Evolutionary conservation across 2,113 vertebrate genomes (phyloP).

Genomic region (Nibea albiflora): DNA sequence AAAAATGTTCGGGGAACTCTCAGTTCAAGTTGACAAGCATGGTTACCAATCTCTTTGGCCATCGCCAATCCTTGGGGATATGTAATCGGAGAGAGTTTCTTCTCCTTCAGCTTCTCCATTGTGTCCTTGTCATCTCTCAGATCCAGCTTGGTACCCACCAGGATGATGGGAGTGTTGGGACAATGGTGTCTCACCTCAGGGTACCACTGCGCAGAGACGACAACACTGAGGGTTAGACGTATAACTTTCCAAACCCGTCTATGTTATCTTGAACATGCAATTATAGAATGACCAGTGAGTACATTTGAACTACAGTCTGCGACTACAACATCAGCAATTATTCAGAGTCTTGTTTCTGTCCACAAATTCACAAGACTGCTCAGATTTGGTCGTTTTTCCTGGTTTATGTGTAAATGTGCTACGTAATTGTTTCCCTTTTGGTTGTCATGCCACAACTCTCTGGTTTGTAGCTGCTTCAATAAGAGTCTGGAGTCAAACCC

Average conservation of each 20-base stretch:
- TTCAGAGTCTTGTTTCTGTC: neutral
- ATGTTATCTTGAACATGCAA: neutral
- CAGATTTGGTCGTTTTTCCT: too few species aligned
- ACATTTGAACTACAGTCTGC: neutral
- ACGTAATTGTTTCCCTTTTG: too few species aligned
- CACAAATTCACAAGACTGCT: neutral
- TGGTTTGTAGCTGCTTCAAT: too few species aligned
- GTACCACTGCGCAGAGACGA: slow-evolving; percentile 88
- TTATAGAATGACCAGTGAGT: neutral
- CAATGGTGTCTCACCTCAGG: slow-evolving; percentile 97
- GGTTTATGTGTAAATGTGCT: too few species aligned
- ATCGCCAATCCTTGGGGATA: slow-evolving; percentile 97
- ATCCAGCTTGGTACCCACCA: slow-evolving; percentile 97
- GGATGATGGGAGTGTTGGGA: slow-evolving; percentile 97
- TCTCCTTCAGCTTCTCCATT: slow-evolving; percentile 97
- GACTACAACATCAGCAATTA: neutral
- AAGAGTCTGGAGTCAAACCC: neutral
- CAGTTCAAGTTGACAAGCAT: neutral
- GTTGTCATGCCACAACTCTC: too few species aligned
- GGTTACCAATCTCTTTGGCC: slow-evolving; percentile 97
- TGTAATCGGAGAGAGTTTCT: slow-evolving; percentile 96
- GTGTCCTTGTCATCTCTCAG: slow-evolving; percentile 98
- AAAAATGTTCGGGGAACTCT: neutral
- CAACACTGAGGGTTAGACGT: neutral
- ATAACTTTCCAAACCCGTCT: neutral